Evolutionary conservation across 2,113 vertebrate genomes (phyloP).

Genomic region (Cheilinus undulatus): DNA sequence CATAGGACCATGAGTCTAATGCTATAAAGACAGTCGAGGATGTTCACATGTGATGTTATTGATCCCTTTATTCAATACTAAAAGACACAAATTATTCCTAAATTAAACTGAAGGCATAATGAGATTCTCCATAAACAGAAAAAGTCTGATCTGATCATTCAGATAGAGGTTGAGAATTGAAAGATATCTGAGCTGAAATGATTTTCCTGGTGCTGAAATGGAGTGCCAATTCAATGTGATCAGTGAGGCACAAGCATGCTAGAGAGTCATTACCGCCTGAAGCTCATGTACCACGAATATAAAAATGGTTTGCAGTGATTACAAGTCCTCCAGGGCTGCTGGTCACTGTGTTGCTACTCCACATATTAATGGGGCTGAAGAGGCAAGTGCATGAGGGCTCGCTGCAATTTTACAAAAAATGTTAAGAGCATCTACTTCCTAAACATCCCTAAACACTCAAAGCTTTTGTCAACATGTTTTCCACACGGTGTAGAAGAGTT

Average conservation of each 20-base stretch:
- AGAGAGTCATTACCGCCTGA: neutral
- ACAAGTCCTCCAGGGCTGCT: neutral
- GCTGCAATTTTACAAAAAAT: conserved; percentile 18
- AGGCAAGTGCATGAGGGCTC: conserved; percentile 9
- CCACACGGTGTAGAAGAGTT: conserved; percentile 15
- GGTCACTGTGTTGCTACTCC: conserved; percentile 5
- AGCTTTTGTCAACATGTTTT: conserved; percentile 43
- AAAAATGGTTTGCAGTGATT: conserved; percentile 19
- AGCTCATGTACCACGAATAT: neutral
- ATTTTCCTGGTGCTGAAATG: neutral
- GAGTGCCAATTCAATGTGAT: conserved; percentile 21
- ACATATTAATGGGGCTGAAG: conserved; percentile 14
- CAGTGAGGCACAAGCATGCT: conserved; percentile 18
- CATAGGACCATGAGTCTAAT: neutral
- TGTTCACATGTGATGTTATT: neutral
- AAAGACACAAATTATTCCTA: neutral
- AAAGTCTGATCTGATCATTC: neutral
- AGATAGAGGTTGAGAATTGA: neutral
- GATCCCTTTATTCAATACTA: neutral
- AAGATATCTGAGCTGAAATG: neutral
- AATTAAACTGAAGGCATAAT: neutral
- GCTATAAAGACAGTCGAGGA: neutral
- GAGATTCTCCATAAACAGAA: neutral
- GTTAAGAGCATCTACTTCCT: conserved; percentile 17
- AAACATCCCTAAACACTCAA: conserved; percentile 14